Percentiles rank a stretch among this genome's conserved stretches.
phyloP scores from a whole-genome alignment of 2,797 vertebrate species.

The Pangasius macronema region DNA sequence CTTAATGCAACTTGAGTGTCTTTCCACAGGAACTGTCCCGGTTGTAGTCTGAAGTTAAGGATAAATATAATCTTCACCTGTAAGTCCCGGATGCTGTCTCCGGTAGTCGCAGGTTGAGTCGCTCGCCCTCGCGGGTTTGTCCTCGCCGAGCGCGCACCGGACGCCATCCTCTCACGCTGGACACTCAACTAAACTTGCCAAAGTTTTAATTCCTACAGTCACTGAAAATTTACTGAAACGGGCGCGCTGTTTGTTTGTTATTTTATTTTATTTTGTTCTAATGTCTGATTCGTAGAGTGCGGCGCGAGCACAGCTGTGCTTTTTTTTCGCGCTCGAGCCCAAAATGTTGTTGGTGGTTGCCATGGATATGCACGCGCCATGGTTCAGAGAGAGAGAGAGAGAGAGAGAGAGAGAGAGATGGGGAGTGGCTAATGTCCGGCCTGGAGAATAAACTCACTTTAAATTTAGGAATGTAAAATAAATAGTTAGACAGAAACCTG shows the following conservation, averaged over 20 bases:
- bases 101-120: constrained; percentile 51
- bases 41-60: neutral
- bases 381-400: neutral
- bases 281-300: neutral
- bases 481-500: neutral
- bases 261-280: neutral
- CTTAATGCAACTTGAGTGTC: neutral
- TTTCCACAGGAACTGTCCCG: neutral
- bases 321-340: neutral
- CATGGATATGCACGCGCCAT: constrained; percentile 60
- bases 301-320: neutral
- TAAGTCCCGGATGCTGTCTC: constrained; percentile 66
- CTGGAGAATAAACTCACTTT: neutral
- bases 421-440: no score
- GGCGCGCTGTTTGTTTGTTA: neutral
- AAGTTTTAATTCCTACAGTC: neutral
- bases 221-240: neutral
- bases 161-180: constrained; percentile 58
- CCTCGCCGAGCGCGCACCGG: constrained; percentile 62
- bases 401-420: neutral
- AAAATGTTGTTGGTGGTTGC: constrained; percentile 72
- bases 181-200: neutral
- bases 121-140: constrained; percentile 62
- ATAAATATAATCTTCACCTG: constrained; percentile 66
- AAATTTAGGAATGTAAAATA: neutral